Evolutionary conservation across 2,888 invertebrate genomes (phyloP), one percentile per base, ranked within the genome.

Genomic region (Drosophila diplacantha): DNA sequence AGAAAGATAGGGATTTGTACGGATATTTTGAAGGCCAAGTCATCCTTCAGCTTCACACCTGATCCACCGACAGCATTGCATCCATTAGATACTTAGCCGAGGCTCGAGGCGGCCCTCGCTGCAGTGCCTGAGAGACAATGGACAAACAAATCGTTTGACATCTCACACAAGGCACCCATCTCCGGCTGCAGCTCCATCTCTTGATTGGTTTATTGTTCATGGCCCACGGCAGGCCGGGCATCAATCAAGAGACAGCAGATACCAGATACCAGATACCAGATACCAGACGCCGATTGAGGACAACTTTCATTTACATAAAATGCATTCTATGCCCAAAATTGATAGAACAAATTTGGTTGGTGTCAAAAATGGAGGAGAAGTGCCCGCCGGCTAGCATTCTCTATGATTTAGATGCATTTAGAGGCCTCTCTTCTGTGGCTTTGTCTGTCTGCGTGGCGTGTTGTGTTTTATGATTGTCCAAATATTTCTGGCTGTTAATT

Each of bases 181-280:
- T 29, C 29, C 29, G 20, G 22, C 38, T 11, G 5, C 6, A 8
- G 2, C 20, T 12, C 2, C 20, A 35, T 5, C 66, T 54, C 80
- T 80, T 78, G 78, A 78, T 78, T 78, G 78, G 71, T 80, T 80
- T 80, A 78, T 77, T 77, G 77, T 77, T 79, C 59, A 73, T 62
- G 58, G 64, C 46, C 60, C 69, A 68, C 47, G 55, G 67, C 70
- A 73, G 64, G 68, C 68, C 72, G 74, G 44, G 68, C 79, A 76
- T 76, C 79, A 78, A 78, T 76, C 76, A 78, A 78, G 75, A 59
- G 41, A 68, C 59, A 54, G 50, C 53, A 26, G 26, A 29, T 29
- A 29, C 62, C 22, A 22, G 44, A 63, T 22, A 20, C 20, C 20
- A 41, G 38, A 44, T 67, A 51, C 24, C 24, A 26, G 26, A 26